Base-by-base conservation (phyloP, 30 jellyfish, hydroid and myxozoan genomes). In the Aurelia aurita region DNA sequence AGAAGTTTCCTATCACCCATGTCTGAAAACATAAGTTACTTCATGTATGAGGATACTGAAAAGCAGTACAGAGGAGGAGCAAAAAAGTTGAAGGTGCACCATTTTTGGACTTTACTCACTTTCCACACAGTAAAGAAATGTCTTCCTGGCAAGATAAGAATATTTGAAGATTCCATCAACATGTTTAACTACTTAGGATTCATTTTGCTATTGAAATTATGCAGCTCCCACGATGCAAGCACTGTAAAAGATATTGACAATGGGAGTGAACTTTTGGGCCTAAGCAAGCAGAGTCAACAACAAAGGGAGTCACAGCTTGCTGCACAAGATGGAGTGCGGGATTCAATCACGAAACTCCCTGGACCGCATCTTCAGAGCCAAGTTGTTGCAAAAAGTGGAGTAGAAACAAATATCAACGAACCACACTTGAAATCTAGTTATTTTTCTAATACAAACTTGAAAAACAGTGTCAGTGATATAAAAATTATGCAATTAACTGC, bases 181-280 rank as follows among this genome's bases (percentile, higher is more conserved):
- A 55, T 55, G 67, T 55, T 55, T 22, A 55, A n/a, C 29, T 55
- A 55, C 29, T 16, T 55, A 55, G 67, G 67, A 22, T n/a, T 55
- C 14, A n/a, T 55, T 14, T 22, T 55, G 29, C 29, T 55, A 26
- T 15, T 55, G 29, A 55, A 55, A 16, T n/a, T 22, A 26, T 6
- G 67, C 14, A 19, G 25, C 25, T 55, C 15, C 51, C 51, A 39
- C 51, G 51, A 39, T 39, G 16, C 51, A 8, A 39, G 67, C 29
- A 19, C 12, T 55, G 29, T 22, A n/a, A n/a, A 55, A 14, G 29
- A 55, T 55, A 6, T 28, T 55, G 67, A 55, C 14, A 22, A 55
- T 12, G 67, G 67, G 67, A 55, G 51, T 39, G 51, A 39, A 39
- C 51, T 39, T 39, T 39, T 39, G 51, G 51, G 51, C 51, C 67